A percentile compares a stretch with the other conserved stretches of the same genome.
These are phyloP conservation scores for Xerus rutilus DNA, from an alignment of 2,797 vertebrate genomes.

Conservation along the genomic window DNA sequence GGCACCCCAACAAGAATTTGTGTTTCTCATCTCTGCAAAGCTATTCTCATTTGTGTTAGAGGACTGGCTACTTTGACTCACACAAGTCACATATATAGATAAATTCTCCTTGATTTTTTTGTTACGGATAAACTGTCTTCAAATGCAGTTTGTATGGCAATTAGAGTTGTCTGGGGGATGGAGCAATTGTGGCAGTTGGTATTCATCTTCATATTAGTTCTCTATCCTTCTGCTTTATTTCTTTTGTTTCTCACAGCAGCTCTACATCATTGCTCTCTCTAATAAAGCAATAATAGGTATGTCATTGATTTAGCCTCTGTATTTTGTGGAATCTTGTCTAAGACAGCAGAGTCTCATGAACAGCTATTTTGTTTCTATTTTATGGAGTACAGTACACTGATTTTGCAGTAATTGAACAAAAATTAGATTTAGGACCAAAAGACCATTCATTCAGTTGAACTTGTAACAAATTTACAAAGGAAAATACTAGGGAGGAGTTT, in stretches of 20 bases:
- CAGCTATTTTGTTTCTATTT: neutral
- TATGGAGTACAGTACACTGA: neutral
- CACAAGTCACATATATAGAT: neutral
- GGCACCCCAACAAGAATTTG: neutral
- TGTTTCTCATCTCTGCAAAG: neutral
- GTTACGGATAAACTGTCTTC: neutral
- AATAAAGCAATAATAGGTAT: neutral
- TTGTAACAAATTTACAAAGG: conserved; percentile 34
- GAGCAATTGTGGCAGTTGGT: neutral
- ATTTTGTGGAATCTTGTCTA: neutral
- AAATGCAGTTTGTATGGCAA: neutral
- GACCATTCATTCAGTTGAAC: neutral
- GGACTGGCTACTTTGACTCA: neutral
- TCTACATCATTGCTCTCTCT: neutral
- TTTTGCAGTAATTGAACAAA: neutral
- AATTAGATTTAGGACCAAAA: neutral
- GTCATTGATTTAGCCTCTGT: neutral
- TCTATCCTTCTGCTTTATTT: neutral
- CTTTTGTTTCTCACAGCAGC: neutral
- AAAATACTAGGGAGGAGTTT: neutral
- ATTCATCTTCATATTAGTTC: neutral
- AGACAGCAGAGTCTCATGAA: neutral
- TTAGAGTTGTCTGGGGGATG: neutral
- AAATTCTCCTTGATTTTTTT: neutral
- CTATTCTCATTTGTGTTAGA: neutral